Evolutionary conservation across 2,888 invertebrate species (phyloP), one percentile per base, ranked within the genome.

Genomic region (Baronia brevicornis): DNA sequence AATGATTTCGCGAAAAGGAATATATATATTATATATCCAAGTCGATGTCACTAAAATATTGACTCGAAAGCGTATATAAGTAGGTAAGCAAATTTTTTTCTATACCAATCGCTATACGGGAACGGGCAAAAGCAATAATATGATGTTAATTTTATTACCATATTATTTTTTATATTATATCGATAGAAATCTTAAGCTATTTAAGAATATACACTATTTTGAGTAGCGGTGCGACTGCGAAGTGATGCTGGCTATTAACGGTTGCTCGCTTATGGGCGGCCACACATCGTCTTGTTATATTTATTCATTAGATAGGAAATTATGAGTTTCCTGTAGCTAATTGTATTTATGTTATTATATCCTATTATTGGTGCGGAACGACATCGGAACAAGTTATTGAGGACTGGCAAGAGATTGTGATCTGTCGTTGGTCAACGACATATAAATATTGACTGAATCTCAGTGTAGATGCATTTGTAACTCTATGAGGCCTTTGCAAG

Each of bases 401-500:
- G 78, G 72, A 80, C 75, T 80, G 80, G 79, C 75, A 70, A 78
- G 79, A 80, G 84, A 82, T 79, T 84, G 84, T 84, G 84, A 84
- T 84, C 78, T 72, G 84, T 84, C 84, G 84, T 79, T 69, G 69
- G 84, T 84, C 84, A 82, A 74, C 84, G 84, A 84, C 84, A 74
- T 80, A 84, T 82, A 84, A 84, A 84, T 79, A 84, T 75, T 80
- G 84, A 84, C 84, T 84, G 84, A 84, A 85, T 85, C 84, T 85
- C 84, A 84, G 71, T 79, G 79, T 84, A 85, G 84, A 84, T 85
- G 84, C 84, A 85, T 84, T 84, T 82, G 74, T 80, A 77, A 82
- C 78, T 84, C 82, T 75, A 80, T 80, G 84, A 84, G 84, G 84
- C 84, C 84, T 84, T 85, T 74, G 84, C 77, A 73, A 77, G 82